These are phyloP conservation scores for Prunella himalayana DNA, from an alignment of 2,113 vertebrate genomes.

Conservation along the genomic window DNA sequence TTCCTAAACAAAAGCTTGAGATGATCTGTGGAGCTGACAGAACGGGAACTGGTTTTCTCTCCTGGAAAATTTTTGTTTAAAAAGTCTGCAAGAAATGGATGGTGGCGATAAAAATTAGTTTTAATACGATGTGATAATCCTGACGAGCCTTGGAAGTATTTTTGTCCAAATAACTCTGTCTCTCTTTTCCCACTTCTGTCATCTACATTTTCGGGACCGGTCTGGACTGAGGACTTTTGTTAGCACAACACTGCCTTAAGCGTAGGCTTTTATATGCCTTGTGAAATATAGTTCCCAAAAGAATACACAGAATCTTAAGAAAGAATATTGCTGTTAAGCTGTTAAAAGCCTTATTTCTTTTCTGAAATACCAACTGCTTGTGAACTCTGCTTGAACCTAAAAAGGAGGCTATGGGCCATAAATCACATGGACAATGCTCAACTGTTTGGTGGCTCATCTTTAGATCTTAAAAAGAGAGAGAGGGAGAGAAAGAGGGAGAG, in stretches of 20 bases:
- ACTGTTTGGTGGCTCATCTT: slow-evolving; percentile 84
- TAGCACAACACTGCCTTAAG: slow-evolving; percentile 14
- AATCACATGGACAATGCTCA: slow-evolving; percentile 88
- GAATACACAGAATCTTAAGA: slow-evolving; percentile 54
- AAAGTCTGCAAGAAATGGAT: neutral
- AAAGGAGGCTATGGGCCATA: slow-evolving; percentile 80
- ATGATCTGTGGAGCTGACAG: neutral
- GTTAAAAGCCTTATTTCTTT: slow-evolving; percentile 75
- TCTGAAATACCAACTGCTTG: slow-evolving; percentile 80
- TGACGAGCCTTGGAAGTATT: slow-evolving; percentile 6
- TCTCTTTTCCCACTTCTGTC: neutral
- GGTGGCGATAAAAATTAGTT: neutral
- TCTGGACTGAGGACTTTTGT: slow-evolving; percentile 11
- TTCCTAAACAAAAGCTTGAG: slow-evolving; percentile 22
- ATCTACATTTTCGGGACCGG: neutral
- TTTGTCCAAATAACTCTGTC: neutral
- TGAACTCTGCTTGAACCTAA: slow-evolving; percentile 88
- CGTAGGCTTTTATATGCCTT: slow-evolving; percentile 19
- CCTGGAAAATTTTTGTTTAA: neutral
- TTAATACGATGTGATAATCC: neutral
- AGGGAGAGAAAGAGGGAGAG: neutral
- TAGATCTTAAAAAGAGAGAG: slow-evolving; percentile 65
- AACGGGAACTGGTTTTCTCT: neutral
- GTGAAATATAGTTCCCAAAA: slow-evolving; percentile 54
- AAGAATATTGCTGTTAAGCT: slow-evolving; percentile 69